A percentile compares a stretch with the other conserved stretches of the same genome.
Conservation (phyloP, 2,113 vertebrate species). For the Oreochromis niloticus region DNA sequence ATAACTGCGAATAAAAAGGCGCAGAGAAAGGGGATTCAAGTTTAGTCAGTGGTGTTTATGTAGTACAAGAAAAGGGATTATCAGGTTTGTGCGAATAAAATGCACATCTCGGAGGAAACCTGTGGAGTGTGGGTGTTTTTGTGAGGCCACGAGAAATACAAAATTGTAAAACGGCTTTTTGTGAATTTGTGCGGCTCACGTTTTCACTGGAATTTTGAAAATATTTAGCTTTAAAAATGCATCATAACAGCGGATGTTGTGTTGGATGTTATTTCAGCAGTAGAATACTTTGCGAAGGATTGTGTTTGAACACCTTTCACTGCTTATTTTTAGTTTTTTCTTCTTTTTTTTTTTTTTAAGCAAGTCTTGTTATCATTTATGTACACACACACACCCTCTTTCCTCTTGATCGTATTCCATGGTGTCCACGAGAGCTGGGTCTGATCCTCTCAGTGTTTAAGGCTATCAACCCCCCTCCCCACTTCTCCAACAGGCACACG, state of each 20-base stretch:
- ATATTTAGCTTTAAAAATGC: background rate
- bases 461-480: conserved; percentile 24
- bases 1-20: background rate
- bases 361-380: background rate
- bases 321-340: background rate
- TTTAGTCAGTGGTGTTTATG: conserved; percentile 1
- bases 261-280: background rate
- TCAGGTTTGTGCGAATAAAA: background rate
- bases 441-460: conserved; percentile 62
- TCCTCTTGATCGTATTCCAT: conserved; percentile 52
- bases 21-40: background rate
- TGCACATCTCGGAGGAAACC: background rate
- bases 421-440: conserved; percentile 42
- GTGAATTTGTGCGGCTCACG: fast-evolving
- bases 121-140: background rate
- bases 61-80: background rate
- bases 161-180: background rate
- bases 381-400: background rate
- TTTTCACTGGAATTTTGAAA: background rate
- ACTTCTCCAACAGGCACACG: background rate
- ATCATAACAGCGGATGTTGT: background rate
- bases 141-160: background rate
- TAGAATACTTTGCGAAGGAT: background rate
- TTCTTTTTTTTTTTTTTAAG: background rate
- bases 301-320: background rate